These are phyloP conservation scores for Pteronotus mesoamericanus DNA, from an alignment of 2,797 vertebrate species.

Conservation along the genomic window DNA sequence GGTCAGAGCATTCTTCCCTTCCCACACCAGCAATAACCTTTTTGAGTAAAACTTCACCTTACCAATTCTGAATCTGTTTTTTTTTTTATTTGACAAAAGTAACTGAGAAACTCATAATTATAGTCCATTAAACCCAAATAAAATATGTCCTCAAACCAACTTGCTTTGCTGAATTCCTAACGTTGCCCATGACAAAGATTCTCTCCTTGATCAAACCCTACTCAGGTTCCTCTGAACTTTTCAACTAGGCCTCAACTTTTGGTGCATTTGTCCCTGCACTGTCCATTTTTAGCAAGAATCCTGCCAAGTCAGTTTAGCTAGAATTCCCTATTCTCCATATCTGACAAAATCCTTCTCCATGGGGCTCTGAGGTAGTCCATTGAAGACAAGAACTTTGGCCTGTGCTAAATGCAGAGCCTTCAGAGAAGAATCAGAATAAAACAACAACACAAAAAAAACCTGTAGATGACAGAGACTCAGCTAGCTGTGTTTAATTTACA, in stretches of 20 bases:
- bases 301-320: not conserved
- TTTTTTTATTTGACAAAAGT: slow-evolving; percentile 22
- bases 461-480: not conserved
- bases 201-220: not conserved
- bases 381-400: not conserved
- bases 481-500: slow-evolving; percentile 16
- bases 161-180: not conserved
- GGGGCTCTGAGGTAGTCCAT: not conserved
- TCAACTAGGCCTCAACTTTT: no score
- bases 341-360: not conserved
- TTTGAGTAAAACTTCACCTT: not conserved
- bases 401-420: not conserved
- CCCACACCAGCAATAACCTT: not conserved
- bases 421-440: not conserved
- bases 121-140: not conserved
- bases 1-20: not conserved
- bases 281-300: no score
- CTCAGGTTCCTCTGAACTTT: not conserved
- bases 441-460: not conserved
- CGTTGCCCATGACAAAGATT: not conserved
- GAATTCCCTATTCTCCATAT: not conserved
- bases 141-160: not conserved
- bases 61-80: not conserved
- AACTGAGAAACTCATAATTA: not conserved
- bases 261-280: no score